Evolutionary conservation across 1,140 invertebrate species (phyloP), one percentile per base, ranked within the genome.

Genomic region (Micrasema minimum): DNA sequence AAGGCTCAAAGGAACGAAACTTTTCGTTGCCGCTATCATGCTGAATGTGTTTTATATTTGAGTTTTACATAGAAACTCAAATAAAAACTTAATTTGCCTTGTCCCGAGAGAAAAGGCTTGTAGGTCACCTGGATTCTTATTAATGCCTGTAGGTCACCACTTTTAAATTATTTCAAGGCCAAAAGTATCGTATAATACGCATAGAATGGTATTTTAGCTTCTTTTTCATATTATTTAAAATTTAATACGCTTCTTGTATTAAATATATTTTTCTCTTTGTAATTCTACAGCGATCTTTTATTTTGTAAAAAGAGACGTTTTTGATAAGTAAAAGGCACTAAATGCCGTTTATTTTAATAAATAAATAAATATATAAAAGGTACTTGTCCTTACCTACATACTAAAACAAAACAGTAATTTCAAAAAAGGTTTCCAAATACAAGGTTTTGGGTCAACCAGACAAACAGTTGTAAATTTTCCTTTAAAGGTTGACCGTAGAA

Each of bases 381-480:
- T 66, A 66, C 69, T n/a, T 65, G 43, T 61, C 66, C 66, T n/a
- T n/a, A n/a, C n/a, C n/a, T n/a, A n/a, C n/a, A n/a, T 69, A 66
- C 53, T 55, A 55, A 74, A 74, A 74, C 68, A 74, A 51, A 43
- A 68, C 55, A 57, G 68, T 70, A 74, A 74, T 74, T 74, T 65
- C n/a, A 14, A 66, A 67, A 72, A 70, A 69, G 67, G 72, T 64
- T 57, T 69, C 71, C 65, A 66, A 72, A 72, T 72, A 69, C 68
- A 66, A 50, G 62, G 68, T 64, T 74, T 74, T 67, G 68, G 72
- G 72, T 74, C 68, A 69, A 66, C 68, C 72, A 67, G 64, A 74
- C 68, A 71, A 74, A 62, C 72, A 74, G 72, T 70, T 74, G 71
- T 74, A 70, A 70, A 74, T 74, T 70, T 62, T 53, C 57, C 10